Evolutionary conservation across 1,140 invertebrate species (phyloP), one percentile per base, ranked within the genome.

Genomic region (Anoplolepis gracilipes): DNA sequence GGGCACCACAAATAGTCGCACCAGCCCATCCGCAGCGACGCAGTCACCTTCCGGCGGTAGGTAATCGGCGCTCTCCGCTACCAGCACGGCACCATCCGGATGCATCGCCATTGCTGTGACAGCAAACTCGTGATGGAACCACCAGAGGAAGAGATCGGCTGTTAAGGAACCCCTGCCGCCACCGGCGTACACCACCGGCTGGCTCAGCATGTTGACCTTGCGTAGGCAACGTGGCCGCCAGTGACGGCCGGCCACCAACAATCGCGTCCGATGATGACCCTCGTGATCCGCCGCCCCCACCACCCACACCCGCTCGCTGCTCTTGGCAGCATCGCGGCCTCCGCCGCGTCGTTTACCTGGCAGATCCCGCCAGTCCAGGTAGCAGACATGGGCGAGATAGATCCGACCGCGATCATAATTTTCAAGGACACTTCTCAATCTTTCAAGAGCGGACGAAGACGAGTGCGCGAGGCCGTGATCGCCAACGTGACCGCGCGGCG

Each of bases 181-280:
- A 1, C 95, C 95, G 0, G 95, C 96, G 81, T 96, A 96, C 8
- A 96, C 94, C 0, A 96, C 95, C 7, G 96, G 95, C 67, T 96
- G 95, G 49, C 93, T 96, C 5, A 96, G 70, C 95, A 96, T 96
- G 89, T 96, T 96, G n/a, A 96, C 95, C 46, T 92, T 90, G 28
- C 93, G 91, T 8, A 96, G 84, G 89, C 95, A 96, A 16, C 92
- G 88, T 0, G 95, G 96, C 42, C 95, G 90, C 95, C 95, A 96
- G 78, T 95, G 89, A 30, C 93, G 93, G 6, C 95, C 95, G 0
- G 95, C 93, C 0, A 96, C 95, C 70, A 96, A 89, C 1, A 96
- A 87, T 30, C 95, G 90, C 4, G 95, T 96, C 36, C 95, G 88
- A 79, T 96, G 95, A 36, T 94, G 90, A 7, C 96, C 95, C 19